Evolutionary conservation across 2,888 invertebrate genomes (phyloP).

Genomic region (Pyrgus malvae): DNA sequence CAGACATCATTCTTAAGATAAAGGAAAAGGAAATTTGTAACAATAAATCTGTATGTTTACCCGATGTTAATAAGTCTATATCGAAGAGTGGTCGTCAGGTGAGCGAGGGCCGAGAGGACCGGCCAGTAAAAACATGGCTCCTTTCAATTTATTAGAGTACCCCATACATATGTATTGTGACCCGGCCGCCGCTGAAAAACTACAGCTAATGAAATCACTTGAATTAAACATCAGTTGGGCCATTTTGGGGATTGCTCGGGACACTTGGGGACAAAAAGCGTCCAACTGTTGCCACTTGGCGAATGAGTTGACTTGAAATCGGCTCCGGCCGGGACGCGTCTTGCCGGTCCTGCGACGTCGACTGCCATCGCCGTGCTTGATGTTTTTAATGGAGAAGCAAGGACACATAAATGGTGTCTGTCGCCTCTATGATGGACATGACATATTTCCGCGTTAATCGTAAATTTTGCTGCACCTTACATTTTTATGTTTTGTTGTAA

Average conservation of each 20-base stretch:
- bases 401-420: too few species aligned
- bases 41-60: not conserved
- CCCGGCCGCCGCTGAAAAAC: conserved; percentile 61
- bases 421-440: too few species aligned
- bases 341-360: too few species aligned
- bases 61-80: conserved; percentile 6
- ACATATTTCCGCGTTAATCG: too few species aligned
- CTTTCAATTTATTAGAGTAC: conserved; percentile 64
- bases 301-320: conserved; percentile 21
- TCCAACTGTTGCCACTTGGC: conserved; percentile 9
- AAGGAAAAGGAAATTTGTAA: not conserved
- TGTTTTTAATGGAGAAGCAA: too few species aligned
- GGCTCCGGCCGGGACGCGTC: not conserved
- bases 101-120: conserved; percentile 4
- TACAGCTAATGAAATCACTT: conserved; percentile 67
- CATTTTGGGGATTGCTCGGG: conserved; percentile 61
- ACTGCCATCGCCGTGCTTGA: too few species aligned
- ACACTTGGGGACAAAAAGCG: conserved; percentile 45
- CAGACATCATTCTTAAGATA: too few species aligned
- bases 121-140: conserved; percentile 37
- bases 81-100: conserved; percentile 9
- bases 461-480: too few species aligned
- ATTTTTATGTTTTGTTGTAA: too few species aligned
- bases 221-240: conserved; percentile 71
- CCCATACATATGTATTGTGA: conserved; percentile 68